Conservation (phyloP, 2,113 vertebrate species). For the Python bivittatus region DNA sequence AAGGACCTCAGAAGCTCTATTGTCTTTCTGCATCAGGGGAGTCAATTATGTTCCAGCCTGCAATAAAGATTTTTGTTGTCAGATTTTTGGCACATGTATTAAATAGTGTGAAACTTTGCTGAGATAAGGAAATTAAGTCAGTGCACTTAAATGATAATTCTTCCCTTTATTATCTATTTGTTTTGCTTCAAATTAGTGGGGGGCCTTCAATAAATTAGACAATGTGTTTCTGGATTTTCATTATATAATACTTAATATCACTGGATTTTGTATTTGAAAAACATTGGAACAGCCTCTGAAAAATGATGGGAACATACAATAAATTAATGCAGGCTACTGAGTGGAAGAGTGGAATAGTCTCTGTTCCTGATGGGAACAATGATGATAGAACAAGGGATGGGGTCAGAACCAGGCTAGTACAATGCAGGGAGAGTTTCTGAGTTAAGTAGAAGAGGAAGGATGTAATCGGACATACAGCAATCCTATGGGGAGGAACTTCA, state of each 20-base stretch:
- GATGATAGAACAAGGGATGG: conserved; percentile 39
- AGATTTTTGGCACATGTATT: not conserved
- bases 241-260: conserved; percentile 13
- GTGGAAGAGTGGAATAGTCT: conserved; percentile 43
- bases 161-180: not conserved
- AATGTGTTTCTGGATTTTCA: conserved; percentile 8
- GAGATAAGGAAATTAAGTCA: not conserved
- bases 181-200: not conserved
- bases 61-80: not conserved
- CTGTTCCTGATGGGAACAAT: conserved; percentile 12
- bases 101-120: not conserved
- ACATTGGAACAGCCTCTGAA: not conserved
- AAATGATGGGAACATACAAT: conserved; percentile 28
- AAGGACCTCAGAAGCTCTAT: not conserved
- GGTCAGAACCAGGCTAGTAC: conserved; percentile 39
- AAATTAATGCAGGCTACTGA: conserved; percentile 24
- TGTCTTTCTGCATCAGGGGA: not conserved
- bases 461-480: conserved; percentile 36
- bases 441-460: conserved; percentile 19
- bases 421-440: conserved; percentile 58
- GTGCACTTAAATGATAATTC: not conserved
- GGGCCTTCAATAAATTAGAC: not conserved
- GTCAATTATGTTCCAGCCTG: not conserved
- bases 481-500: conserved; percentile 30
- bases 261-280: conserved; percentile 18